A percentile compares a stretch with the other conserved stretches of the same genome.
These are phyloP conservation scores for Serilophus lunatus DNA, from an alignment of 2,113 vertebrate species.

Conservation along the genomic window DNA sequence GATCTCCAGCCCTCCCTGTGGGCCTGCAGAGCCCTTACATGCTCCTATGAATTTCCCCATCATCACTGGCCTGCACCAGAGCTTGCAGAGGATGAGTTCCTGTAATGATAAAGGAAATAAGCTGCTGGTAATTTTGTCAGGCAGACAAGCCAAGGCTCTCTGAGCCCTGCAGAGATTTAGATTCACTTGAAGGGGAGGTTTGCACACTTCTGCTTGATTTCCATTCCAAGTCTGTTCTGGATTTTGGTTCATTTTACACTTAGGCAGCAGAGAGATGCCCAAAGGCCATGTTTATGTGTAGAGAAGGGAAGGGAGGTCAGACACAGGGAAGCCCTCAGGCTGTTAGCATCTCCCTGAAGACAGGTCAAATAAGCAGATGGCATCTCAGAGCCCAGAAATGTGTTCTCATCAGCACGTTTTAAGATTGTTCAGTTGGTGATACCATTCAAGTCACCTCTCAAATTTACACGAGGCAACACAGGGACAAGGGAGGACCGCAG, in stretches of 20 bases:
- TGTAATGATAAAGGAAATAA: not conserved
- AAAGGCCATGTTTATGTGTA: not conserved
- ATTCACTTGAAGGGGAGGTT: not conserved
- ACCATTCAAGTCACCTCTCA: not conserved
- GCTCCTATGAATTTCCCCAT: not conserved
- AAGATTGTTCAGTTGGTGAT: not conserved
- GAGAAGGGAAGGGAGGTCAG: not conserved
- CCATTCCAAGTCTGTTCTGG: not conserved
- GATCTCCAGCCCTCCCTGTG: not conserved
- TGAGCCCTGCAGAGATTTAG: not conserved
- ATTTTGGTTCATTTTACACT: not conserved
- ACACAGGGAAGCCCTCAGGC: not conserved
- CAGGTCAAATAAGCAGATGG: not conserved
- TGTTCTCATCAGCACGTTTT: not conserved
- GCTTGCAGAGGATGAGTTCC: not conserved
- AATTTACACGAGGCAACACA: not conserved
- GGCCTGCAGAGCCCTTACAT: not conserved
- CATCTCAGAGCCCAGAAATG: not conserved
- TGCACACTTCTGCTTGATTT: not conserved
- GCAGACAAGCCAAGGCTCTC: not conserved
- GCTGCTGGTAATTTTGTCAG: not conserved
- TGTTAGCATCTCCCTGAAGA: not conserved
- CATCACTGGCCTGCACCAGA: not conserved
- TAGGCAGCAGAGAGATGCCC: not conserved
- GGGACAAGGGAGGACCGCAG: accelerated